These are phyloP conservation scores for Callospermophilus lateralis DNA, from an alignment of 2,113 vertebrate genomes.

Conservation along the genomic window DNA sequence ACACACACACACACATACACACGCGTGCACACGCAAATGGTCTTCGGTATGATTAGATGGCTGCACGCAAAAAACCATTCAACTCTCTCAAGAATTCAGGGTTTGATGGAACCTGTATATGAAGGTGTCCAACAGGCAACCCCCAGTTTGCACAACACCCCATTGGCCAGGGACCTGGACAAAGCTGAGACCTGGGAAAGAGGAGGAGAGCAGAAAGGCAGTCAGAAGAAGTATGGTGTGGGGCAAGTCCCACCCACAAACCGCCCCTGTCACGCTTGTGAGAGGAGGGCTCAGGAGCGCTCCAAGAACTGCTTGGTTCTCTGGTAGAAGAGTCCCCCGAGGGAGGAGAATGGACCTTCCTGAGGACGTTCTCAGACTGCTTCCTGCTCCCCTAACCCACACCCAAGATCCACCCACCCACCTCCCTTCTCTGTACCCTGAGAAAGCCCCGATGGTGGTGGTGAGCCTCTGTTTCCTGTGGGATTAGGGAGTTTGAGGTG, in stretches of 20 bases:
- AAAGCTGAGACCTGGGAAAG: no score
- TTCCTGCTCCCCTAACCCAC: background rate
- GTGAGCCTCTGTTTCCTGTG: background rate
- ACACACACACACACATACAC: background rate
- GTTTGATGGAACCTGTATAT: background rate
- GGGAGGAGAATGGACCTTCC: background rate
- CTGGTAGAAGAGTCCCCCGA: background rate
- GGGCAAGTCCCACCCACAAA: background rate
- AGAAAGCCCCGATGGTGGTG: background rate
- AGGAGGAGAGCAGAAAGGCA: background rate
- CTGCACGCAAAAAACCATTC: background rate
- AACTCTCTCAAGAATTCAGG: background rate
- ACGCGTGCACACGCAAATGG: background rate
- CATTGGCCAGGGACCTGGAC: background rate
- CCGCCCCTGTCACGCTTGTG: rapidly evolving
- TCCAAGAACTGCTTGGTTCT: background rate
- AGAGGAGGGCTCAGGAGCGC: background rate
- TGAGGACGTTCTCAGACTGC: background rate
- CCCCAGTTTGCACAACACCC: background rate
- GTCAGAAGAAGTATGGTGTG: background rate
- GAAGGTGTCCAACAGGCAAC: background rate
- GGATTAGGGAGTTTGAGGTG: rapidly evolving
- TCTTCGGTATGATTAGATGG: background rate
- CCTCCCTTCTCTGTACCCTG: background rate
- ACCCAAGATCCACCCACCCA: background rate